phyloP scores from a whole-genome alignment of 1,140 invertebrate species.

The Eupeodes corollae region DNA sequence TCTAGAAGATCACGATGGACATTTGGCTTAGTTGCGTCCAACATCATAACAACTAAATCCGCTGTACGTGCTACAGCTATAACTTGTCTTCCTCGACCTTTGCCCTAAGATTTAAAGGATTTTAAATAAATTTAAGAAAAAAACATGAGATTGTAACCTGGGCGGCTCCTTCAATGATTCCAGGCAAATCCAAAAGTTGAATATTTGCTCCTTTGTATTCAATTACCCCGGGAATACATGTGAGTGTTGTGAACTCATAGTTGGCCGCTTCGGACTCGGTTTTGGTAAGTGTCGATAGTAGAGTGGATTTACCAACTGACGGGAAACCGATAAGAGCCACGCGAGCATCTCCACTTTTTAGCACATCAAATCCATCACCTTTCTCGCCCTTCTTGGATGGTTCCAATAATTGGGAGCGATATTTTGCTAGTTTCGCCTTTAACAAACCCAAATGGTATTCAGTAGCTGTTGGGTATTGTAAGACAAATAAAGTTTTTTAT shows the following conservation, averaged over 20 bases:
- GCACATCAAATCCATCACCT: slow-evolving; percentile 98
- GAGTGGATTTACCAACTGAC: slow-evolving; percentile 91
- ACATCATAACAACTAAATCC: slow-evolving; percentile 96
- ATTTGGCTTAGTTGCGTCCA: slow-evolving; percentile 95
- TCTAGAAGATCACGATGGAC: slow-evolving; percentile 83
- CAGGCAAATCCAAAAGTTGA: slow-evolving; percentile 92
- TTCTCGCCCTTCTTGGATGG: slow-evolving; percentile 92
- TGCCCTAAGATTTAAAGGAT: slow-evolving; percentile 44
- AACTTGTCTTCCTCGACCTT: slow-evolving; percentile 77
- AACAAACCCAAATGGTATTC: slow-evolving; percentile 97
- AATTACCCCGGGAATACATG: slow-evolving; percentile 98
- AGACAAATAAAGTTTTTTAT: slow-evolving; percentile 10
- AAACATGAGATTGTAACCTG: slow-evolving; percentile 41
- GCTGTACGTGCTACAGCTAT: slow-evolving; percentile 95
- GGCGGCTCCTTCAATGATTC: slow-evolving; percentile 93
- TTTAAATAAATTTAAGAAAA: slow-evolving; percentile 7
- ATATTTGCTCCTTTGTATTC: slow-evolving; percentile 98
- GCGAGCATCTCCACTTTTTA: slow-evolving; percentile 98
- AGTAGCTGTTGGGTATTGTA: slow-evolving; percentile 61
- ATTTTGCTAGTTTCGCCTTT: slow-evolving; percentile 98
- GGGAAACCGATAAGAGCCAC: slow-evolving; percentile 97
- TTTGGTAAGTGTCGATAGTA: slow-evolving; percentile 84
- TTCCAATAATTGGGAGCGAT: slow-evolving; percentile 88
- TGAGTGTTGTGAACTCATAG: slow-evolving; percentile 98
- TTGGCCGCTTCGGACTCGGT: slow-evolving; percentile 92